Conservation (phyloP, 2,797 vertebrate species). For the Staurois parvus region DNA sequence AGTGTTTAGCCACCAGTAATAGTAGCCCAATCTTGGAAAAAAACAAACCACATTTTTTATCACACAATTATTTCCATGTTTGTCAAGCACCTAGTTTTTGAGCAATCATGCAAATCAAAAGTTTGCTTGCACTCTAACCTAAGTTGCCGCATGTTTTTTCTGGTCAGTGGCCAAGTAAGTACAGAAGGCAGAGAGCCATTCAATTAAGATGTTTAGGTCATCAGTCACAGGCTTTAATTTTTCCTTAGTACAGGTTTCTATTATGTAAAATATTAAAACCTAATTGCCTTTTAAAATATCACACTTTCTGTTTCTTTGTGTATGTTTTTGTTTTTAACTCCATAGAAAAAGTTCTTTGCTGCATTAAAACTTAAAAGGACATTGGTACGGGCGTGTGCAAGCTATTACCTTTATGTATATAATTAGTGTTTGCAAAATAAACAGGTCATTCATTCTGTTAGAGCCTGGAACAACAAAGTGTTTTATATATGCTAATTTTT, state of each 20-base stretch:
- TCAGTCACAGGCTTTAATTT: background rate
- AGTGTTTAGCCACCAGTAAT: no score
- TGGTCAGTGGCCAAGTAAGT: background rate
- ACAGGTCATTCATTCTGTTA: conserved; percentile 20
- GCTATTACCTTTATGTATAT: conserved; percentile 7
- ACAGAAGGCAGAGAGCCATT: background rate
- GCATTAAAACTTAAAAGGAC: background rate
- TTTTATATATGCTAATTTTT: conserved; percentile 11
- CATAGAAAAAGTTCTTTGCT: background rate
- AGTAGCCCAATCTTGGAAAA: no score
- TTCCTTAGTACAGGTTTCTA: background rate
- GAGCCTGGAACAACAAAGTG: conserved; percentile 5
- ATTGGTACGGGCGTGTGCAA: background rate
- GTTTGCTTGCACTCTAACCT: background rate
- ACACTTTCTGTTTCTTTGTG: background rate
- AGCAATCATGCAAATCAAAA: background rate
- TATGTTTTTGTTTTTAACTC: background rate
- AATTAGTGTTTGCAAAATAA: conserved; percentile 33
- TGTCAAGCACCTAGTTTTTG: background rate
- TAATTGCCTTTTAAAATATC: background rate
- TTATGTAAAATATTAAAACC: background rate
- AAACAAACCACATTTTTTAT: no score
- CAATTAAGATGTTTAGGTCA: background rate
- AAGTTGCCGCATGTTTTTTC: background rate
- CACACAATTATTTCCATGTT: no score